Evolutionary conservation across 1,140 invertebrate species (phyloP), one percentile per base, ranked within the genome.

Genomic region (Phenacoccus solenopsis): DNA sequence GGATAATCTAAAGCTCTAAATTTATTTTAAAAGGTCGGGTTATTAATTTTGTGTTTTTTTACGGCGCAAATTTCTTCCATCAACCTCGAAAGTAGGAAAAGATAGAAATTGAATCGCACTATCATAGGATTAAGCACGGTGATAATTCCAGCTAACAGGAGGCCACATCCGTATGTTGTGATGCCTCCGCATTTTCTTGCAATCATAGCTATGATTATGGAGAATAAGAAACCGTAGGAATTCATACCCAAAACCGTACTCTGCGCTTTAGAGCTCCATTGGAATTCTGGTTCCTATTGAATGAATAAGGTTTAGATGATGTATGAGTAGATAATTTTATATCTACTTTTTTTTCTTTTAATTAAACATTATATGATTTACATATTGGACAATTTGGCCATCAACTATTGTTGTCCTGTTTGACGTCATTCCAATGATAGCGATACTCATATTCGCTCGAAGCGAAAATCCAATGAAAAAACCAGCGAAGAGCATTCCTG

Each of bases 241-340:
- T 9, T 16, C 38, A 49, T 49, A 16, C 20, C 20, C 16, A n/a
- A 9, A n/a, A 49, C 20, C 16, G 3, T 49, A 2, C 5, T 2
- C 3, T 16, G 13, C 20, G 4, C 16, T 49, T 49, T n/a, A 5
- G 16, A 49, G 20, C 20, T n/a, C 38, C 38, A 49, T 16, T 49
- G 5, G 20, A 49, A 49, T 70, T 94, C 91, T 71, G 80, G 81
- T n/a, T 49, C 5, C 38, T 32, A 7, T 32, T 7, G 30, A 32
- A 32, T 7, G n/a, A n/a, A n/a, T n/a, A n/a, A n/a, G n/a, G n/a
- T n/a, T n/a, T n/a, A n/a, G n/a, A n/a, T n/a, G n/a, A n/a, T n/a
- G n/a, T n/a, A n/a, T n/a, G n/a, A n/a, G n/a, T n/a, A n/a, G n/a
- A n/a, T n/a, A n/a, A n/a, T n/a, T n/a, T n/a, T n/a, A n/a, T n/a